Percentiles rank a stretch among this genome's conserved stretches.
phyloP scores from a whole-genome alignment of 2,113 vertebrate genomes.

The Perca flavescens region DNA sequence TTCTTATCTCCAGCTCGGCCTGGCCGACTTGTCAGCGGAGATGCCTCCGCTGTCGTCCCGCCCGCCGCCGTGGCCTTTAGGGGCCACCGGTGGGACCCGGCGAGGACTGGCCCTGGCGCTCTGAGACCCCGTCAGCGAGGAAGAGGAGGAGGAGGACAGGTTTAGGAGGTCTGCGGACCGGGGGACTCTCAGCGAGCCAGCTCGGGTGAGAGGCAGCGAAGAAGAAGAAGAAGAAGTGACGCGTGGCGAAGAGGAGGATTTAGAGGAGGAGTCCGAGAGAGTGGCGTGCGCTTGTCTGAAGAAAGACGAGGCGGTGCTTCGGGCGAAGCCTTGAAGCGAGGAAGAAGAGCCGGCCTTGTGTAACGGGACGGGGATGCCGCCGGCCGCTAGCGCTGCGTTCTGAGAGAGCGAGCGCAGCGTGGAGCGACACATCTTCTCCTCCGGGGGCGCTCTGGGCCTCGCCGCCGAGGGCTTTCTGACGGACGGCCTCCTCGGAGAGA shows the following conservation, averaged over 20 bases:
- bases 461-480: conserved; percentile 79
- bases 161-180: not conserved
- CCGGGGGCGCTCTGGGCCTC: conserved; percentile 75
- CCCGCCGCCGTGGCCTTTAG: conserved; percentile 56
- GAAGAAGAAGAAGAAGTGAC: conserved; percentile 5
- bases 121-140: conserved; percentile 74
- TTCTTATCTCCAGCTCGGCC: conserved; percentile 85
- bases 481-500: conserved; percentile 57
- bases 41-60: conserved; percentile 78
- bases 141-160: not conserved
- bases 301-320: conserved; percentile 90
- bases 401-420: conserved; percentile 70
- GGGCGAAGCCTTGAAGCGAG: conserved; percentile 85
- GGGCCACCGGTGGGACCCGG: conserved; percentile 37
- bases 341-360: conserved; percentile 62
- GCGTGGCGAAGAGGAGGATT: not conserved
- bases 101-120: conserved; percentile 76
- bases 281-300: conserved; percentile 81
- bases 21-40: conserved; percentile 78
- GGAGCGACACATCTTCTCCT: conserved; percentile 89
- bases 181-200: conserved; percentile 48
- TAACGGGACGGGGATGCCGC: conserved; percentile 38
- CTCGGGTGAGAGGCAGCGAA: not conserved
- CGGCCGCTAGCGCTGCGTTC: conserved; percentile 31
- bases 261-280: conserved; percentile 17